Evolutionary conservation across 2,797 vertebrate species (phyloP).

Genomic region (Notolepis coatsorum): DNA sequence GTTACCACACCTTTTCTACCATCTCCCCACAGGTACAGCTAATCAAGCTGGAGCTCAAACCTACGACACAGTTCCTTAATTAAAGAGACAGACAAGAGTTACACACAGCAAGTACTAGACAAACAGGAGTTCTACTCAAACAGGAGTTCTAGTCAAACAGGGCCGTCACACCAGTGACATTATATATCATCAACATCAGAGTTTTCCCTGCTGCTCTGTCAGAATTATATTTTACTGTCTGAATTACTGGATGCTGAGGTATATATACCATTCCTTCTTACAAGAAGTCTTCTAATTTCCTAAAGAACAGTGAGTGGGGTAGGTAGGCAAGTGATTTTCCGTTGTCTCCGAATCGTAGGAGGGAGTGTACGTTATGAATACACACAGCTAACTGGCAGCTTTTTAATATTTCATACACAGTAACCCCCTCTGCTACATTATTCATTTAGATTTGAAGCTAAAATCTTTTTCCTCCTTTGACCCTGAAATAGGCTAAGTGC

Average conservation of each 20-base stretch:
- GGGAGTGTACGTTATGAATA: constrained; percentile 38
- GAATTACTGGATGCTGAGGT: not conserved
- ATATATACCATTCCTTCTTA: not conserved
- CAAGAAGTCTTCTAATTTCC: not conserved
- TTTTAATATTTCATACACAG: constrained; percentile 53
- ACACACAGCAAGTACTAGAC: no score
- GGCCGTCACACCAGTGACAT: no score
- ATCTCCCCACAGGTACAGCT: no score
- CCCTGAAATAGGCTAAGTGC: constrained; percentile 50
- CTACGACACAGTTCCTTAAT: no score
- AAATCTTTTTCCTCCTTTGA: constrained; percentile 39
- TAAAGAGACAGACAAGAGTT: no score
- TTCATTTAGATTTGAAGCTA: constrained; percentile 50
- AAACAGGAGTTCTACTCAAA: no score
- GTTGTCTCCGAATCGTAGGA: constrained; percentile 50
- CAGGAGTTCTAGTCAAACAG: no score
- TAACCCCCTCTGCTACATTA: constrained; percentile 43
- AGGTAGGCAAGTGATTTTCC: constrained; percentile 26
- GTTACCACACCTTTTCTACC: no score
- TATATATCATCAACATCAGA: no score
- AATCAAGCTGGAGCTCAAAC: no score
- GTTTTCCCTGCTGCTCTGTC: no score
- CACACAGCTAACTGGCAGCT: constrained; percentile 50
- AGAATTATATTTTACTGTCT: not conserved
- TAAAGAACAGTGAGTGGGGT: constrained; percentile 22